Evolutionary conservation across 2,888 invertebrate species (phyloP).

Genomic region (Drosophila mimetica): DNA sequence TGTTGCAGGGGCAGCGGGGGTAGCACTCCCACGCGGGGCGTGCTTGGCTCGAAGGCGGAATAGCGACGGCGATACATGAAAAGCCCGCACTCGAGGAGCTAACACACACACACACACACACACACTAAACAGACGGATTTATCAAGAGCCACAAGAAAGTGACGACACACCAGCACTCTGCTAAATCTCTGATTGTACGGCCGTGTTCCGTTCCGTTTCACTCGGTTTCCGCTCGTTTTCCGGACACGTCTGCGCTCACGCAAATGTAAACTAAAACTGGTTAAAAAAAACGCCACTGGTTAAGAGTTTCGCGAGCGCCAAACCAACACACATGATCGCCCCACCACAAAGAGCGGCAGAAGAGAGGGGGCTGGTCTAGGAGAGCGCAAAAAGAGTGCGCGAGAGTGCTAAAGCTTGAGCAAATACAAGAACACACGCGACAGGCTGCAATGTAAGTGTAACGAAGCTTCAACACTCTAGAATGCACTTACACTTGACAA

Average conservation of each 20-base stretch:
- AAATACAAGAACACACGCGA: constrained; percentile 48
- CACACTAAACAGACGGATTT: constrained; percentile 21
- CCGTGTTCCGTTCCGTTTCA: constrained; percentile 30
- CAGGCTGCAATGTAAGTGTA: constrained; percentile 43
- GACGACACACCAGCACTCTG: constrained; percentile 29
- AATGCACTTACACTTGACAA: constrained; percentile 1
- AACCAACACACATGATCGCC: constrained; percentile 9
- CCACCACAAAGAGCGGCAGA: not conserved
- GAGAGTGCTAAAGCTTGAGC: constrained; percentile 67
- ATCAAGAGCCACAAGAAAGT: constrained; percentile 9
- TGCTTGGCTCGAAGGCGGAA: constrained; percentile 82
- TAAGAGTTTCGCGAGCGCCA: constrained; percentile 62
- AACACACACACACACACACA: no score
- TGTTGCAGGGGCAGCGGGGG: constrained; percentile 53
- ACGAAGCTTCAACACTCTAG: constrained; percentile 62
- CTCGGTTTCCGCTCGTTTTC: constrained; percentile 28
- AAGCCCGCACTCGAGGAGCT: constrained; percentile 27
- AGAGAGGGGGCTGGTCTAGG: constrained; percentile 8
- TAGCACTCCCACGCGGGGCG: constrained; percentile 77
- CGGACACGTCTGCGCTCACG: constrained; percentile 71
- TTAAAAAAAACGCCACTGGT: constrained; percentile 51
- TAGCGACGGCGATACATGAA: constrained; percentile 83
- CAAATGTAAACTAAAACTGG: constrained; percentile 74
- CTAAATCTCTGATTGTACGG: constrained; percentile 8
- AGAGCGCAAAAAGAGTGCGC: constrained; percentile 20